Conservation (phyloP, 2,888 invertebrate genomes). For the Stomorhina lunata region DNA sequence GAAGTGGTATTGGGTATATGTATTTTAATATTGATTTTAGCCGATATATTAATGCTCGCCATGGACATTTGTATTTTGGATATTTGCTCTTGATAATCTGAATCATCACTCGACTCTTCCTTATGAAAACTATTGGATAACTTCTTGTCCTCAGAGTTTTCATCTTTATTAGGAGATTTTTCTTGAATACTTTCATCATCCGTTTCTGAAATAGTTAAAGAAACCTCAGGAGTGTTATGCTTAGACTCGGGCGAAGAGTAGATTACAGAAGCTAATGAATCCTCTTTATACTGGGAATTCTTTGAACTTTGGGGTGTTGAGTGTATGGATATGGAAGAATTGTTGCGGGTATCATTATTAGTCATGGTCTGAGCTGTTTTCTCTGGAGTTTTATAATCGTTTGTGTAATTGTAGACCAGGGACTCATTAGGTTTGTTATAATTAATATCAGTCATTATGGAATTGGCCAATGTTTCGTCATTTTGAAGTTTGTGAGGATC, state of each 20-base stretch:
- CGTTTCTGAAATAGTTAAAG: constrained; percentile 76
- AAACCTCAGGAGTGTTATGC: constrained; percentile 69
- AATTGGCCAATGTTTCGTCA: constrained; percentile 26
- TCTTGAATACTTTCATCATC: constrained; percentile 68
- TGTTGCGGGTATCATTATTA: neutral
- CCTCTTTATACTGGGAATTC: neutral
- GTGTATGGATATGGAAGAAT: neutral
- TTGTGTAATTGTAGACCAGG: neutral
- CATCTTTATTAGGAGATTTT: neutral
- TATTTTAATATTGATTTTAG: constrained; percentile 78
- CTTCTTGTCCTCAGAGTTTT: constrained; percentile 38
- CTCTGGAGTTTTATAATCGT: constrained; percentile 22
- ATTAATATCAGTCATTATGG: neutral
- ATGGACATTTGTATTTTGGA: constrained; percentile 72
- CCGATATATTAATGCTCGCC: constrained; percentile 76
- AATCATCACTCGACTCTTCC: constrained; percentile 12
- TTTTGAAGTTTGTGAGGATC: neutral
- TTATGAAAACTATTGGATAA: constrained; percentile 53
- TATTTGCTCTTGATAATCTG: constrained; percentile 41
- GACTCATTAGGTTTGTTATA: neutral
- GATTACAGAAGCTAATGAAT: neutral
- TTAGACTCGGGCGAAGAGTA: constrained; percentile 22
- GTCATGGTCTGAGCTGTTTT: neutral
- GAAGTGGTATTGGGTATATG: constrained; percentile 71
- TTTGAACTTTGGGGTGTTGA: constrained; percentile 6